phyloP scores from a whole-genome alignment of 2,888 invertebrate species.

The Drosophila aldrichi region DNA sequence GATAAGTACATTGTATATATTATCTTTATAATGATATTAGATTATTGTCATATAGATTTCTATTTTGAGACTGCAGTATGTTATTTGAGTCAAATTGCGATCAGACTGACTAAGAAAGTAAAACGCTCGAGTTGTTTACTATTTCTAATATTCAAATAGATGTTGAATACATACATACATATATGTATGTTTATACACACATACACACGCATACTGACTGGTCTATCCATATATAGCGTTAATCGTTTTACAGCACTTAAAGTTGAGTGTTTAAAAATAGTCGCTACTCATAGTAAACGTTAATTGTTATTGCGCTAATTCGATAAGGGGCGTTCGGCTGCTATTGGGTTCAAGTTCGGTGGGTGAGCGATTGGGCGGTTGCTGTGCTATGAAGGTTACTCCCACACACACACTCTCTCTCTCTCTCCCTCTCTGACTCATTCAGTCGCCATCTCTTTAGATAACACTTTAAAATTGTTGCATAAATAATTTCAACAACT shows the following conservation, averaged over 20 bases:
- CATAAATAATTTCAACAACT: conserved; percentile 44
- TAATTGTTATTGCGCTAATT: conserved; percentile 54
- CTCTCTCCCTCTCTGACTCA: background rate
- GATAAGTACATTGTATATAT: background rate
- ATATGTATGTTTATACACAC: background rate
- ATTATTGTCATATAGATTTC: background rate
- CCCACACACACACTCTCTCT: too few relatives aligned
- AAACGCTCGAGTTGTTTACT: conserved; percentile 27
- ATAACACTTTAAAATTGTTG: conserved; percentile 34
- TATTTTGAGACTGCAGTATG: background rate
- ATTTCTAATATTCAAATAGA: conserved; percentile 17
- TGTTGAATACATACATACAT: background rate
- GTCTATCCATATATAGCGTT: conserved; percentile 13
- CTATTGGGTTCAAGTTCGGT: conserved; percentile 17
- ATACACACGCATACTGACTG: background rate
- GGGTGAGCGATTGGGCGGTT: background rate
- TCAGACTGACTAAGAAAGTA: conserved; percentile 32
- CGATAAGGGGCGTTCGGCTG: conserved; percentile 46
- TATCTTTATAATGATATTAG: background rate
- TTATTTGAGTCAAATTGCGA: background rate
- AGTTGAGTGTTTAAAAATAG: conserved; percentile 52
- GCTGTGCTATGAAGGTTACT: background rate
- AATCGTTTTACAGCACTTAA: conserved; percentile 37
- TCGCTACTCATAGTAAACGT: conserved; percentile 31
- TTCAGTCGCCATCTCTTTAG: background rate